Evolutionary conservation across 2,113 vertebrate species (phyloP), one percentile per base, ranked within the genome.

Genomic region (Struthidea cinerea): DNA sequence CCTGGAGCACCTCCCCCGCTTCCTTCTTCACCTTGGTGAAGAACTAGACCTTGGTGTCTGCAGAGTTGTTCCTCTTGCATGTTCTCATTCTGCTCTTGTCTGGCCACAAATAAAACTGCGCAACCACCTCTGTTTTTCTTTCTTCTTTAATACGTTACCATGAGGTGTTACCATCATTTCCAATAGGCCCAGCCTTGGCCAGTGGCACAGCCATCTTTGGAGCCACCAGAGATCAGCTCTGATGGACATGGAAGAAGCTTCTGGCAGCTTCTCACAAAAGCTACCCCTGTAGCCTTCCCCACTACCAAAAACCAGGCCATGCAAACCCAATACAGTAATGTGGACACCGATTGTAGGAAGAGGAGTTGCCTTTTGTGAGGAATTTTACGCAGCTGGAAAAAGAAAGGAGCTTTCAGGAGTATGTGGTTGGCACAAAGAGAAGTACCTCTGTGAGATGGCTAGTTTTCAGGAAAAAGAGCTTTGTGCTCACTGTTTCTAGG

Each of bases 111-210:
- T 56, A 65, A 65, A 75, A 56, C 30, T 24, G 23, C 2, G 3
- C 30, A 56, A 28, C n/a, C 30, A 56, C 19, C 10, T 65, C n/a
- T 49, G n/a, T 18, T 85, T 75, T 85, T 65, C 24, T 30, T 32
- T 49, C n/a, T 42, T 64, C 39, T 39, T 74, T 49, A 65, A 20
- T 56, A 19, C 47, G 28, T 33, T 74, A 56, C 23, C n/a, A 39
- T 12, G 39, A 21, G 30, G 23, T 0, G 0, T 75, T 65, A 49
- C 30, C 30, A 64, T 56, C 0, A 18, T 65, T 75, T 65, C 24
- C n/a, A 16, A 30, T 24, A 49, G 30, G 42, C 35, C 20, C 30
- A 49, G 35, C 30, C 30, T 56, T 57, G 30, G 33, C 24, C 18
- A 28, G 3, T 47, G 33, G 42, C 15, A 39, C 2, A 0, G 24